Evolutionary conservation across 2,113 vertebrate species (phyloP), one percentile per base, ranked within the genome.

Genomic region (Scopus umbretta): DNA sequence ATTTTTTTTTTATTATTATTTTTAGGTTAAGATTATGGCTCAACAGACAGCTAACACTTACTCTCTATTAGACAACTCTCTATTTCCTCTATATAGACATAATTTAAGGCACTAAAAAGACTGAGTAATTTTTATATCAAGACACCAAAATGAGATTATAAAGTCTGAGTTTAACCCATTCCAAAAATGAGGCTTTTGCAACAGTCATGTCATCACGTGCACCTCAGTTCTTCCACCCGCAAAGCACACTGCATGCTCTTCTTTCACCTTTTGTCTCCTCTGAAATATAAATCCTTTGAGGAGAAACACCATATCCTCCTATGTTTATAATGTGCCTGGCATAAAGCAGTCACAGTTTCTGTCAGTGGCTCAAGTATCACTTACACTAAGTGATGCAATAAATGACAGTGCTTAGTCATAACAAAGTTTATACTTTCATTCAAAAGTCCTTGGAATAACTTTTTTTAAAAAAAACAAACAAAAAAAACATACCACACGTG

Each of bases 381-480:
- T 88, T 95, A 61, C 1, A 16, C 23, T 40, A 94, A 83, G 36
- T 59, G 75, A 93, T 72, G 71, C 78, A 92, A 17, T 70, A 92
- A 91, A 80, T 68, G 52, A 87, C 83, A 94, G 61, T 56, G 71
- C 67, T 95, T 85, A 92, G 78, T 90, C 94, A 87, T 56, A 75
- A 89, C 21, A 22, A 73, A 63, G 25, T 76, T 92, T 80, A 84
- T 86, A 88, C 86, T 93, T 96, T 86, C 74, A 92, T 76, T 90
- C 79, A 90, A 6, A 78, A 80, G n/a, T 53, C 50, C 49, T 76
- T 50, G 29, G n/a, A 90, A 75, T 27, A 88, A 76, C 52, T 71
- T 23, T 6, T n/a, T n/a, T n/a, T n/a, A n/a, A n/a, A n/a, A n/a
- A n/a, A n/a, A n/a, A n/a, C n/a, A n/a, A n/a, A n/a, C n/a, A n/a